These are phyloP conservation scores for Rhabditoides inermis DNA, from an alignment of 2,888 invertebrate genomes.

Conservation along the genomic window DNA sequence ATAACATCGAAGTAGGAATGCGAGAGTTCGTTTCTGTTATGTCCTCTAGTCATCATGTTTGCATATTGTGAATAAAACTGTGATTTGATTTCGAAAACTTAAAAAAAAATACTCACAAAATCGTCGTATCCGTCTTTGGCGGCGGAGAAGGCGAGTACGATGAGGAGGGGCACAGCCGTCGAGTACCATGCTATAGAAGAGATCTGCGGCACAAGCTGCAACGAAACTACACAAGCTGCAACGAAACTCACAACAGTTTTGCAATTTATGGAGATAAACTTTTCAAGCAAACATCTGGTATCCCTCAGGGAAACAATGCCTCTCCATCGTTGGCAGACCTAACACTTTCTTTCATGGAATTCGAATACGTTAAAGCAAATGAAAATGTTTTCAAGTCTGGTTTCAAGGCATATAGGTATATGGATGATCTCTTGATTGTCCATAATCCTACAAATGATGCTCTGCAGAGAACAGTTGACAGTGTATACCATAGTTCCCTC, in stretches of 20 bases:
- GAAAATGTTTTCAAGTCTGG: no score
- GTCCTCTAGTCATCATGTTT: no score
- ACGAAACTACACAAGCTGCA: slow-evolving; percentile 1
- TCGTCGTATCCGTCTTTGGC: slow-evolving; percentile 98
- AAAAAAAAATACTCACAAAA: slow-evolving; percentile 71
- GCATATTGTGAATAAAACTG: no score
- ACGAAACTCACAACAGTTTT: background rate
- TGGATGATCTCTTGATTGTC: no score
- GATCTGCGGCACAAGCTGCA: slow-evolving; percentile 81
- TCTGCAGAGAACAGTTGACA: no score
- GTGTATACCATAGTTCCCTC: no score
- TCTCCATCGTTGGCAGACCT: no score
- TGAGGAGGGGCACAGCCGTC: slow-evolving; percentile 87
- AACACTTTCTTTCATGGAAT: no score
- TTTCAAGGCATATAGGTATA: no score
- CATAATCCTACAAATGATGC: no score
- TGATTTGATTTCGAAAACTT: background rate
- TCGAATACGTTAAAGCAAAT: no score
- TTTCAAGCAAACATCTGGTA: background rate
- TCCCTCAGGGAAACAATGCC: no score
- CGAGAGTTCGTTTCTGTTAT: background rate
- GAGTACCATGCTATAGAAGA: slow-evolving; percentile 92
- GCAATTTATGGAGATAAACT: background rate
- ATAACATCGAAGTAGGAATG: background rate
- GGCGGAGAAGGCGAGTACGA: slow-evolving; percentile 85